Evolutionary conservation across 1,140 invertebrate genomes (phyloP), one percentile per base, ranked within the genome.

Genomic region (Oedothorax gibbosus): DNA sequence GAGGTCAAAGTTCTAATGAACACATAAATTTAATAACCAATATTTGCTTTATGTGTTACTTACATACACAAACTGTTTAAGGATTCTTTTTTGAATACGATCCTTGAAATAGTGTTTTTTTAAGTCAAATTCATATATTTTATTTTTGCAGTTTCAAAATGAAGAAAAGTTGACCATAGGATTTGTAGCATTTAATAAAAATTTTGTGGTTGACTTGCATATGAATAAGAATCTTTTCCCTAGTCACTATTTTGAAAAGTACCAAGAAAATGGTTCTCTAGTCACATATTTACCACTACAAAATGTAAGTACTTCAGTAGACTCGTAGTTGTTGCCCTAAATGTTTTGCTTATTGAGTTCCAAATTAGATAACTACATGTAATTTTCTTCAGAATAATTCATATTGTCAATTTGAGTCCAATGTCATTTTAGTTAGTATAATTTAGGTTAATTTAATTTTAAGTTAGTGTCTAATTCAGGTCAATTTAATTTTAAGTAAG

Each of bases 211-310:
- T 10, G 82, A 87, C 62, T 64, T 87, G 56, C 18, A 60, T 51
- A 83, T 71, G 86, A 87, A 86, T 62, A 50, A 57, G 81, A 93
- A 95, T 88, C 91, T 96, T 50, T 91, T 96, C 79, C 92, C 95
- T 0, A 91, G 92, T 60, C 92, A 93, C 85, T 95, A 95, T 90
- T 94, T 94, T 88, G 91, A 95, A 88, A 92, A 92, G 86, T 92
- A 94, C 89, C 95, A 96, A 89, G 91, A 93, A 87, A 90, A 93
- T 88, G 94, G 94, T 56, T 88, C 90, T 88, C 92, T 92, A 88
- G 92, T 93, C 69, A 90, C 93, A 68, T 90, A 93, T 87, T 91
- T 90, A 88, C 93, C 94, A 56, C 91, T 90, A 56, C 91, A 90
- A 89, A 90, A 93, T 90, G 94, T 95, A 91, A 91, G 65, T 90